A percentile compares a stretch with the other conserved stretches of the same genome.
Conservation (phyloP, 1,140 invertebrate genomes). For the Globodera ellingtonae region DNA sequence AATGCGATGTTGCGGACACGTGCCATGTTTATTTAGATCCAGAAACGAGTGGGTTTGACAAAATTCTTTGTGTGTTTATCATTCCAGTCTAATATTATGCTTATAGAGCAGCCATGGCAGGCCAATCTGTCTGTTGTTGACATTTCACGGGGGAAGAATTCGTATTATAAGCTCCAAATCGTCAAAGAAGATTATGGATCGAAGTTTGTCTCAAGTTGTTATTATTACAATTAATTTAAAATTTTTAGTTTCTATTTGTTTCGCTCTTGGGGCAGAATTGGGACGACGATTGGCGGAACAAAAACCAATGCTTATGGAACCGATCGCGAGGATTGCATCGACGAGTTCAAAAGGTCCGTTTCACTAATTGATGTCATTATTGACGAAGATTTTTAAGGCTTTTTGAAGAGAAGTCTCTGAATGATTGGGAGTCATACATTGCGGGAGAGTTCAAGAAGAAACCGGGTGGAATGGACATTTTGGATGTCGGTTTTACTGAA, state of each 20-base stretch:
- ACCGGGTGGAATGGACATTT: slow-evolving; percentile 80
- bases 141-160: slow-evolving; percentile 71
- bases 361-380: slow-evolving; percentile 20
- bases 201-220: slow-evolving; percentile 4
- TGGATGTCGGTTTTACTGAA: slow-evolving; percentile 84
- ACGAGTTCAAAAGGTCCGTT: slow-evolving; percentile 72
- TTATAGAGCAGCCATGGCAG: slow-evolving; percentile 43
- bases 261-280: slow-evolving; percentile 87
- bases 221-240: background rate
- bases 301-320: slow-evolving; percentile 74
- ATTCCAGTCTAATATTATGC: background rate
- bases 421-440: slow-evolving; percentile 72
- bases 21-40: slow-evolving; percentile 53
- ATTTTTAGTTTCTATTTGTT: slow-evolving; percentile 26
- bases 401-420: slow-evolving; percentile 82
- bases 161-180: slow-evolving; percentile 91
- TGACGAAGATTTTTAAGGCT: slow-evolving; percentile 35
- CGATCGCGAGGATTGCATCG: slow-evolving; percentile 71
- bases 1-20: slow-evolving; percentile 47
- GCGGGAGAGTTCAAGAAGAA: slow-evolving; percentile 74
- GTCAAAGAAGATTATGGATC: slow-evolving; percentile 74
- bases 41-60: slow-evolving; percentile 1
- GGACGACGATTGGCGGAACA: slow-evolving; percentile 83
- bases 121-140: slow-evolving; percentile 35
- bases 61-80: background rate